phyloP scores from a whole-genome alignment of 2,113 vertebrate genomes.

The Eleginops maclovinus region DNA sequence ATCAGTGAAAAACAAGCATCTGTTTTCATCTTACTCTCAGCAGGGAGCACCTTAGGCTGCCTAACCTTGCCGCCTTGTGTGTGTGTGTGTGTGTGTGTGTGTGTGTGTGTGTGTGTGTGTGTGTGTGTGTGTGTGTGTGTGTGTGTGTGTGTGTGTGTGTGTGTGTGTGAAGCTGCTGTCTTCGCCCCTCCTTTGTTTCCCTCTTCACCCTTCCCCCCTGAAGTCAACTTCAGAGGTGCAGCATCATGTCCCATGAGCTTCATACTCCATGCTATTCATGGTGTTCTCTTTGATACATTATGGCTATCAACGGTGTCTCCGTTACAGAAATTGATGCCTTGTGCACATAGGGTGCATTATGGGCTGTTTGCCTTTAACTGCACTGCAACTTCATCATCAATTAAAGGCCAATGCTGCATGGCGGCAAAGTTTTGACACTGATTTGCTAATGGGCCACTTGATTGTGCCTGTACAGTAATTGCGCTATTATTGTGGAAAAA shows the following conservation, averaged over 20 bases:
- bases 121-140: background rate
- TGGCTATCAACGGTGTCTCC: slow-evolving; percentile 12
- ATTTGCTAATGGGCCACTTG: slow-evolving; percentile 41
- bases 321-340: background rate
- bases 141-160: slow-evolving; percentile 7
- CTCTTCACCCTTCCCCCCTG: slow-evolving; percentile 15
- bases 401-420: slow-evolving; percentile 13
- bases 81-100: background rate
- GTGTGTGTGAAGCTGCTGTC: slow-evolving; percentile 12
- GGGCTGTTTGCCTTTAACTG: slow-evolving; percentile 3
- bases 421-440: slow-evolving; percentile 34
- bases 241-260: slow-evolving; percentile 18
- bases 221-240: slow-evolving; percentile 29
- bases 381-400: background rate
- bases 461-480: slow-evolving; percentile 38
- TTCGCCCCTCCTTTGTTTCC: slow-evolving; percentile 6
- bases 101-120: background rate
- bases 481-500: background rate
- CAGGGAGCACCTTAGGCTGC: slow-evolving; percentile 54
- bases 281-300: slow-evolving; percentile 32
- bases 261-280: slow-evolving; percentile 12
- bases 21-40: slow-evolving; percentile 67
- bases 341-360: background rate
- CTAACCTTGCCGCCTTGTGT: background rate
- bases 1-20: slow-evolving; percentile 52